Base-by-base conservation (phyloP, 2,888 invertebrate species). In the Dorcus hopei region DNA sequence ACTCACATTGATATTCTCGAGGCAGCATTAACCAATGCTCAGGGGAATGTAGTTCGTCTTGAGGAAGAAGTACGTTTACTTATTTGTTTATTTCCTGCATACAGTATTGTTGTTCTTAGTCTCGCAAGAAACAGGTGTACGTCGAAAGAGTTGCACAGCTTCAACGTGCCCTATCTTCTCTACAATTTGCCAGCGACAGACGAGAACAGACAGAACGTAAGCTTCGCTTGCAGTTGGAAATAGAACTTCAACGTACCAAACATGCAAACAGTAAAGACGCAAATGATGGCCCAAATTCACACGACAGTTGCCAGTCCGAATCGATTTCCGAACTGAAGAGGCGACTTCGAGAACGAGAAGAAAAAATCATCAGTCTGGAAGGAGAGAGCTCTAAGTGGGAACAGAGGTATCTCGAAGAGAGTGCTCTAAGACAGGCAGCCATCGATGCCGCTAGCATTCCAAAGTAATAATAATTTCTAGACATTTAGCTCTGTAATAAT, bases 1-100 rank as follows among this genome's bases (percentile, higher is more conserved):
- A 93, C 91, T 26, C 95, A 95, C 77, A 95, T 95, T 74, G 94
- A 93, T 71, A 93, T 96, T 69, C 82, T 96, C 53, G 95, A 96
- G 75, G 93, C 90, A 23, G 95, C 95, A 55, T 83, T 96, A 62
- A 91, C 91, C 55, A 95, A 93, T 79, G 94, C 95, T 5, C 95
- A 95, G 79, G 86, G 89, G 58, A 93, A 93, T 77, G 91, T 95
- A 47, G 89, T 93, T 52, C 84, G 91, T 19, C 82, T 95, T 1
- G 95, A 95, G 78, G 93, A 94, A 75, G 93, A 95, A 84, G 92
- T 93, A 77, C 65, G 69, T 64, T 45, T 41, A 38, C 47, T 9
- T 33, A 16, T 48, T 49, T 14, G 45, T 50, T n/a, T 51, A 40
- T 23, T 9, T 11, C 8, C 41, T n/a, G 2, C 39, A 11, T 14